Base-by-base conservation (phyloP, 2,888 invertebrate species). In the Agonopterix arenella region DNA sequence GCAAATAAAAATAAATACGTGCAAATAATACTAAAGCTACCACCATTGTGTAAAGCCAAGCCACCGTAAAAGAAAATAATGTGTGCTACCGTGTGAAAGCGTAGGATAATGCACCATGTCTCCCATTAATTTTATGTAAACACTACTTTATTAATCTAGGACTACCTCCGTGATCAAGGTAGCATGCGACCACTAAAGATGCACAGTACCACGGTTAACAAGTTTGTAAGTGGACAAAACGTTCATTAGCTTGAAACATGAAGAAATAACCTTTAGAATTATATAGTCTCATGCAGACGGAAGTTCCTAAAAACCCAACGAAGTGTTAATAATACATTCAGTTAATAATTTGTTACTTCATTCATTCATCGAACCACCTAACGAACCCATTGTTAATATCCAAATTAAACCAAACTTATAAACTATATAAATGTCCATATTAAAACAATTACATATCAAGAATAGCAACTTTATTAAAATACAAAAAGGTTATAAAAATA, bases 401-500 rank as follows among this genome's bases (percentile, higher is more conserved):
- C 5, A 28, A 28, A 28, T 28, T 28, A 28, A 28, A 28, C 28
- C 28, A 28, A 28, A 28, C 28, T 28, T 28, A 28, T 28, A 28
- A 28, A 28, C 28, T 28, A 18, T 18, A 18, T 16, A 1, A 18
- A 4, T 18, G 18, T 28, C 28, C 5, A 28, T 28, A 40, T 9
- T 40, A n/a, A 40, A 40, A 40, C 40, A 40, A 40, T 40, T 28
- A n/a, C 40, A 40, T 70, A 79, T 80, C 75, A 83, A 84, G 85
- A 85, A 88, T 89, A 88, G 86, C 82, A 89, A 88, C 85, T 89
- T 89, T 89, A 89, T 89, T 86, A 85, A 86, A 86, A 84, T 84
- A 86, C 84, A 88, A 88, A 84, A 86, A 84, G 78, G 80, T 80
- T 88, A 84, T 84, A 86, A 86, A 84, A 89, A 88, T 89, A 88